Evolutionary conservation across 2,113 vertebrate genomes (phyloP), one percentile per base, ranked within the genome.

Genomic region (Campylorhamphus procurvoides): DNA sequence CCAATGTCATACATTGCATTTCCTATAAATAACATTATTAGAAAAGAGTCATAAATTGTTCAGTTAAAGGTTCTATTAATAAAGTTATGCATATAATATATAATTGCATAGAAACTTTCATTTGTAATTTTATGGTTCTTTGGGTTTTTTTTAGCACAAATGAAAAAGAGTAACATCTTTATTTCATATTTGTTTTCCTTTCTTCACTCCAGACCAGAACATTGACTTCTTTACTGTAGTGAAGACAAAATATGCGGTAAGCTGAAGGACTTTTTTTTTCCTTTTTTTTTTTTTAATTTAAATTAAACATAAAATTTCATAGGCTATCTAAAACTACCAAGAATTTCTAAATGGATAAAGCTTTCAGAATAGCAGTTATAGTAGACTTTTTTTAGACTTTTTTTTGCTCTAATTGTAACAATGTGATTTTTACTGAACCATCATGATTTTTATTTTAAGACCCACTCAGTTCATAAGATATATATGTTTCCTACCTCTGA

Each of bases 401-500:
- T 40, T 89, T 81, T 60, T 53, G 19, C 11, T 80, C 12, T 60
- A 66, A 40, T 72, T 85, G 59, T 52, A 69, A 86, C 55, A 55
- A 67, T 83, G 29, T 28, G 13, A 66, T 82, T 91, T 95, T 79
- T 90, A 92, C 42, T 87, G 60, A 94, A 84, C 90, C 24, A 68
- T 10, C 33, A 67, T 24, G 1, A 8, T 82, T 56, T 84, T 92
- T 72, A 66, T 95, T 86, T 93, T 74, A 92, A 87, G 68, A 84
- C 20, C 9, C 49, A 37, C 20, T 94, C 35, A 69, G 37, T 96
- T 97, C 56, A 33, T 68, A 87, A 68, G 84, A 73, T 85, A 94
- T 66, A 10, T 76, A 62, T 81, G 87, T 77, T 88, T 73, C 63
- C 52, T 86, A 44, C 44, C 33, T 86, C 50, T 88, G 85, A 96